Conservation (phyloP, 2,888 invertebrate genomes). For the Eilema caniola region DNA sequence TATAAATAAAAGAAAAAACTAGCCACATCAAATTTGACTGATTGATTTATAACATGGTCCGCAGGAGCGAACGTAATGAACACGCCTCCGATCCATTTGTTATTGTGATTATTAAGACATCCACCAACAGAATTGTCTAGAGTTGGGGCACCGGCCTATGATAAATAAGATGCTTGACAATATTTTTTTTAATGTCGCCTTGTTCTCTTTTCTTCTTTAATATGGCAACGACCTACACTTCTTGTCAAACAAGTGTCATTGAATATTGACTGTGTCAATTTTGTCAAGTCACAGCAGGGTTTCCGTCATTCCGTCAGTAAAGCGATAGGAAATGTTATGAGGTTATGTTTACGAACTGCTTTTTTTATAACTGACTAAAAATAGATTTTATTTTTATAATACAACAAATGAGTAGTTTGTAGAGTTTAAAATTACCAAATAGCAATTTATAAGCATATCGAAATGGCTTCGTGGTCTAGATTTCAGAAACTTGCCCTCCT, state of each 20-base stretch:
- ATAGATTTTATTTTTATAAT: slow-evolving; percentile 10
- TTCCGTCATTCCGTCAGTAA: too few relatives aligned
- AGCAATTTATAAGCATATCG: slow-evolving; percentile 28
- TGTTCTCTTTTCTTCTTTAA: too few relatives aligned
- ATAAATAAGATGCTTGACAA: too few relatives aligned
- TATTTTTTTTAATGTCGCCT: too few relatives aligned
- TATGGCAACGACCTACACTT: neutral
- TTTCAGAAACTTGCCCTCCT: slow-evolving; percentile 86
- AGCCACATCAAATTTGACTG: too few relatives aligned
- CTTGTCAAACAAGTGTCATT: neutral
- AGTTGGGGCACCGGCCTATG: too few relatives aligned
- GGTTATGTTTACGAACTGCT: slow-evolving; percentile 34
- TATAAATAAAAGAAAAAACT: too few relatives aligned
- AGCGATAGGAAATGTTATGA: slow-evolving; percentile 15
- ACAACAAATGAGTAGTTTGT: slow-evolving; percentile 25
- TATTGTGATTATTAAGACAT: too few relatives aligned
- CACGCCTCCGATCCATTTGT: too few relatives aligned
- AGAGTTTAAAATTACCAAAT: slow-evolving; percentile 16
- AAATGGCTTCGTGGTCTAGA: slow-evolving; percentile 86
- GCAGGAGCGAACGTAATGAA: too few relatives aligned
- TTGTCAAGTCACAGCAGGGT: neutral
- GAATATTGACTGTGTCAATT: neutral
- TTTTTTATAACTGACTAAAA: slow-evolving; percentile 18
- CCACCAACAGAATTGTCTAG: too few relatives aligned
- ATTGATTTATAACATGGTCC: too few relatives aligned